Percentiles rank a stretch among this genome's conserved stretches.
Conservation (phyloP, 2,797 vertebrate species). For the Ataeniobius toweri region DNA sequence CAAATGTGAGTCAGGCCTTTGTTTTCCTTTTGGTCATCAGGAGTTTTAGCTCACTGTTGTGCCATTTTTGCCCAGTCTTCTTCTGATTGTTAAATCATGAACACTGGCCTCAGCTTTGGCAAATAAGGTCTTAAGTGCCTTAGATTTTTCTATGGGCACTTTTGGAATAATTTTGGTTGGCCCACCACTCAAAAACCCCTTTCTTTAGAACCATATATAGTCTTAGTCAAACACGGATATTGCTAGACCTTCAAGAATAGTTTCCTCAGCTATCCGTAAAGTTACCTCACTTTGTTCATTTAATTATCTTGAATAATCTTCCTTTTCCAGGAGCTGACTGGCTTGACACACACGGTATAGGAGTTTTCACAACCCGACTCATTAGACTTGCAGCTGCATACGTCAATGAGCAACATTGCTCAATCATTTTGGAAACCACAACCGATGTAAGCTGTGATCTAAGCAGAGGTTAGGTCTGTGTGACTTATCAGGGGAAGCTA, state of each 20-base stretch:
- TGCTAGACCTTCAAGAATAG: not conserved
- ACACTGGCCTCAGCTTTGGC: not conserved
- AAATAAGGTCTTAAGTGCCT: not conserved
- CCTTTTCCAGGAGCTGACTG: not conserved
- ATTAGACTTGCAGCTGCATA: conserved; percentile 51
- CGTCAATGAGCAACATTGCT: conserved; percentile 72
- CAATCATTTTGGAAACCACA: conserved; percentile 67
- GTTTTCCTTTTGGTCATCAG: not conserved
- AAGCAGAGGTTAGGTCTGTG: conserved; percentile 24
- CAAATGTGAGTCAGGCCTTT: not conserved
- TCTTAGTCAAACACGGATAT: not conserved
- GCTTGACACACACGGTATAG: conserved; percentile 36
- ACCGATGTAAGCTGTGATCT: conserved; percentile 56
- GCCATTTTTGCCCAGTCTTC: not conserved
- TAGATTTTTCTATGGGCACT: no score
- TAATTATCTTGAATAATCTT: conserved; percentile 19
- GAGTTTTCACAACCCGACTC: conserved; percentile 62
- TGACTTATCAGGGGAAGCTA: conserved; percentile 1
- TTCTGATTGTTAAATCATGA: not conserved
- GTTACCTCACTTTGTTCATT: conserved; percentile 6
- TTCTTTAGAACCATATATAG: no score
- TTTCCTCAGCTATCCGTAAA: not conserved
- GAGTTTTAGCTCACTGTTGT: not conserved
- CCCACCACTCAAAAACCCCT: no score
- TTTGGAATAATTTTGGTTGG: not conserved